phyloP scores from a whole-genome alignment of 2,113 vertebrate species.

The Neopipo cinnamomea region DNA sequence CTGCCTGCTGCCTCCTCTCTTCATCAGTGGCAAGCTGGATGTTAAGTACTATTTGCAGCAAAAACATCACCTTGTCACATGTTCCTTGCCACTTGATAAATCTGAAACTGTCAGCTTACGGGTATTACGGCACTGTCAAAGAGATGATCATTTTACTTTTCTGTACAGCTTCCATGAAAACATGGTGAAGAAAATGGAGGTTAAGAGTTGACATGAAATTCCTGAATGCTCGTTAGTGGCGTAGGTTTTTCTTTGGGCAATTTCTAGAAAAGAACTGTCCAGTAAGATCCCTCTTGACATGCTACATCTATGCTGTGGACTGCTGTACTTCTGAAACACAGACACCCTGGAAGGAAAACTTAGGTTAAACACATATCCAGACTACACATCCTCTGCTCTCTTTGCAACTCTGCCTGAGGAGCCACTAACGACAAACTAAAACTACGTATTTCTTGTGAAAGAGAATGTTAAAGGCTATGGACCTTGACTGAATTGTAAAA shows the following conservation, averaged over 20 bases:
- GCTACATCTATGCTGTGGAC: background rate
- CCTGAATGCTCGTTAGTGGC: fast-evolving
- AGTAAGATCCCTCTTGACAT: background rate
- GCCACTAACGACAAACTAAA: background rate
- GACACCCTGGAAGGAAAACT: background rate
- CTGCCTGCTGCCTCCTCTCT: background rate
- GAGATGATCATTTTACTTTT: background rate
- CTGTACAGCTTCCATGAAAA: background rate
- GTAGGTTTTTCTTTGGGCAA: background rate
- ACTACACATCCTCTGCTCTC: background rate
- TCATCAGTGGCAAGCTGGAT: background rate
- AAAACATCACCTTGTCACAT: background rate
- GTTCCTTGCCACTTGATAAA: background rate
- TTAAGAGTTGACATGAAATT: background rate
- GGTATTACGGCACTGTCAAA: background rate
- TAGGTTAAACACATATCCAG: background rate
- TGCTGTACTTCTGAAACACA: background rate
- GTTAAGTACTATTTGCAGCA: background rate
- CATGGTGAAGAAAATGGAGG: background rate
- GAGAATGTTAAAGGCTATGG: background rate
- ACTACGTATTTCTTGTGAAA: background rate
- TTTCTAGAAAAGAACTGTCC: background rate
- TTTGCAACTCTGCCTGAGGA: background rate
- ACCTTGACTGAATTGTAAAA: background rate
- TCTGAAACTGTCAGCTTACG: background rate